These are phyloP conservation scores for Gortyna flavago DNA, from an alignment of 2,888 invertebrate genomes.

Conservation along the genomic window DNA sequence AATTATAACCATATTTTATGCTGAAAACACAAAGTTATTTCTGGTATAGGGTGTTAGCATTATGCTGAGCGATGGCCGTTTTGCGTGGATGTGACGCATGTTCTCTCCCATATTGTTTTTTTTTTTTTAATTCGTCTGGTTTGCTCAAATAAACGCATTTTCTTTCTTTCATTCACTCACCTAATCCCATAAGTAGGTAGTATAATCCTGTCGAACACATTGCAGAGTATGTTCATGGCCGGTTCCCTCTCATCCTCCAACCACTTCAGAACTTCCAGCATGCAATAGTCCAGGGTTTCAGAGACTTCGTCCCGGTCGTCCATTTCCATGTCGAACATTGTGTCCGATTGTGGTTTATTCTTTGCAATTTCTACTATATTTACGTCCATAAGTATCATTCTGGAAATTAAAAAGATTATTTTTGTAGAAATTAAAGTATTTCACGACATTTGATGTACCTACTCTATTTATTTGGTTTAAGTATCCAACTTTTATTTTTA, in stretches of 20 bases:
- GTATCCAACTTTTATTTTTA: neutral
- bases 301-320: slow-evolving; percentile 86
- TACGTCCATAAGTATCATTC: slow-evolving; percentile 94
- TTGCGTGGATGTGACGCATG: too few relatives aligned
- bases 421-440: neutral
- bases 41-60: too few relatives aligned
- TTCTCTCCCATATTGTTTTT: too few relatives aligned
- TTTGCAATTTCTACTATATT: slow-evolving; percentile 89
- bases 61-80: too few relatives aligned
- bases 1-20: neutral
- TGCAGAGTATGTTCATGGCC: slow-evolving; percentile 90
- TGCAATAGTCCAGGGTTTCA: slow-evolving; percentile 93
- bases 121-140: too few relatives aligned
- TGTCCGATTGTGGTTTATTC: slow-evolving; percentile 81
- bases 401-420: slow-evolving; percentile 79
- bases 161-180: too few relatives aligned
- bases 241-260: slow-evolving; percentile 91
- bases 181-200: slow-evolving; percentile 95
- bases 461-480: neutral
- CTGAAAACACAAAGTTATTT: too few relatives aligned
- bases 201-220: slow-evolving; percentile 94
- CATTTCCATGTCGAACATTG: slow-evolving; percentile 90
- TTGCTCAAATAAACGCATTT: too few relatives aligned
- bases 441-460: neutral
- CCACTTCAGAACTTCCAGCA: slow-evolving; percentile 93